Conservation (phyloP, 1,140 invertebrate genomes). For the Pseudomyrmex gracilis region DNA sequence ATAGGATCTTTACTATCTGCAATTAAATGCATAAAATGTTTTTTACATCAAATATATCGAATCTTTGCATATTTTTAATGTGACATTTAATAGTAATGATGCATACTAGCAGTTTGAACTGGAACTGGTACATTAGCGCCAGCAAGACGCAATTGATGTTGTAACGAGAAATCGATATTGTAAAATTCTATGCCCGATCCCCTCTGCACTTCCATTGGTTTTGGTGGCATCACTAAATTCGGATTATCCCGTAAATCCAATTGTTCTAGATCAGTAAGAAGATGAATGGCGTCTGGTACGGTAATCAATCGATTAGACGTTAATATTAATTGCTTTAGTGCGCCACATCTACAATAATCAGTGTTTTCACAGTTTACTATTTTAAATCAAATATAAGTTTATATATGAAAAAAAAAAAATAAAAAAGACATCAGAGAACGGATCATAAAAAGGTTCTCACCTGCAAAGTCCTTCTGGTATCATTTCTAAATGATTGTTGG, state of each 20-base stretch:
- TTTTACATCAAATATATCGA: not conserved
- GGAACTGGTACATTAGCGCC: conserved; percentile 94
- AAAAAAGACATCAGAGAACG: not conserved
- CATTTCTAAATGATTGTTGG: conserved; percentile 98
- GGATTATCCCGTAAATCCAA: conserved; percentile 97
- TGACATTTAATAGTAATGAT: not conserved
- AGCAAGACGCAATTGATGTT: conserved; percentile 96
- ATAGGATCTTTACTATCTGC: conserved; percentile 93
- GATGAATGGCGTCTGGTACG: conserved; percentile 98
- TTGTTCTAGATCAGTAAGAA: conserved; percentile 95
- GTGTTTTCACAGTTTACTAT: not conserved
- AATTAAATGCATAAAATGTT: conserved; percentile 40
- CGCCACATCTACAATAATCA: conserved; percentile 92
- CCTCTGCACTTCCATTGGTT: conserved; percentile 93
- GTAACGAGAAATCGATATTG: conserved; percentile 99
- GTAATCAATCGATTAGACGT: conserved; percentile 98
- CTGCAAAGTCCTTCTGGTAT: conserved; percentile 99
- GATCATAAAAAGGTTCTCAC: conserved; percentile 81
- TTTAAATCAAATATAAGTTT: conserved; percentile 9
- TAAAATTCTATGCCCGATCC: conserved; percentile 97
- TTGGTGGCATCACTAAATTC: conserved; percentile 98
- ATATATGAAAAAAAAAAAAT: conserved; percentile 27
- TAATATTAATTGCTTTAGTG: conserved; percentile 97
- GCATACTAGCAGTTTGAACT: conserved; percentile 88
- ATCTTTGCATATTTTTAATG: not conserved